Percentiles rank a stretch among this genome's conserved stretches.
These are phyloP conservation scores for Philopotamus ludificatus DNA, from an alignment of 1,140 invertebrate genomes.

Conservation along the genomic window DNA sequence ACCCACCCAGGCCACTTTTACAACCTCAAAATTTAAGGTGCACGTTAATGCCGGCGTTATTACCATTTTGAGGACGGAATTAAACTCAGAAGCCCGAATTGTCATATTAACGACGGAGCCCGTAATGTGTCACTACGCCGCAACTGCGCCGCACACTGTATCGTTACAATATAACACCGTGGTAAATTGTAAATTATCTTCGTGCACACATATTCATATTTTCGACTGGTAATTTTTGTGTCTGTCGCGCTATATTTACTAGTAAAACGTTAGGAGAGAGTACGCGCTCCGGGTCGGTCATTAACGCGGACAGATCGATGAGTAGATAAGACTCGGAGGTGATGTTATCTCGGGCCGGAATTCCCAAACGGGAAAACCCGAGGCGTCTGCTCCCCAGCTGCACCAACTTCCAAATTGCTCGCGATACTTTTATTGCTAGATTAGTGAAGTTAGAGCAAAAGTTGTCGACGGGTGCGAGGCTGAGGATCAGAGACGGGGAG, in stretches of 20 bases:
- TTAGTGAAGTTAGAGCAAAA: slow-evolving; percentile 37
- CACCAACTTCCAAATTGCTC: slow-evolving; percentile 33
- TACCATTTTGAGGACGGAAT: background rate
- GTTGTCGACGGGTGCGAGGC: slow-evolving; percentile 1
- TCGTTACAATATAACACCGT: too few relatives aligned
- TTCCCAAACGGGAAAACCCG: background rate
- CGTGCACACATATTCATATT: background rate
- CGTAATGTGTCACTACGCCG: too few relatives aligned
- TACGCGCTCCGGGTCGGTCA: background rate
- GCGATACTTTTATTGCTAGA: slow-evolving; percentile 41
- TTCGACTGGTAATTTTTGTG: too few relatives aligned
- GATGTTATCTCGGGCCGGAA: background rate
- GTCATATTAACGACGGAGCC: too few relatives aligned
- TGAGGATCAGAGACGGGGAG: background rate
- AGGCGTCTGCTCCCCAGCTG: slow-evolving; percentile 4
- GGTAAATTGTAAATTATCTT: too few relatives aligned
- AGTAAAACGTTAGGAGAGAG: too few relatives aligned
- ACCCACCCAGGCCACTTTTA: background rate
- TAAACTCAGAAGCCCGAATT: background rate
- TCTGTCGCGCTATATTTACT: too few relatives aligned
- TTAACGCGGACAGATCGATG: background rate
- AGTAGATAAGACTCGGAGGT: background rate
- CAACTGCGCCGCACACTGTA: too few relatives aligned
- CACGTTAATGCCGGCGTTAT: background rate
- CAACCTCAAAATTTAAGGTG: background rate